Percentiles rank a stretch among this genome's conserved stretches.
phyloP scores from a whole-genome alignment of 2,113 vertebrate species.

The Leptocoma aspasia region DNA sequence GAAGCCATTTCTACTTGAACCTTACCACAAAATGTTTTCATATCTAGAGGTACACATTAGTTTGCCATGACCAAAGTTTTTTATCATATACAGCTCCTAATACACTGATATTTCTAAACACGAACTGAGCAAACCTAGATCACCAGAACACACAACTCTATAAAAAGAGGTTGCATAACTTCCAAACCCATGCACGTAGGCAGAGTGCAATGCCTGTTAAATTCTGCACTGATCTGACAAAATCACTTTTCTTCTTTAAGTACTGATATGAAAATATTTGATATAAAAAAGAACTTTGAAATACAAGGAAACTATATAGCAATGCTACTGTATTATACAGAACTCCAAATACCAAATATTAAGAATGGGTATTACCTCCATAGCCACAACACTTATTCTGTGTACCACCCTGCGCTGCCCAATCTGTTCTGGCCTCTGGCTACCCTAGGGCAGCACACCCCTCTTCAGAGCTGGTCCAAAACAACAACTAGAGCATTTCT shows the following conservation, averaged over 20 bases:
- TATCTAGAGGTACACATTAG: background rate
- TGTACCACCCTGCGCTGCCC: background rate
- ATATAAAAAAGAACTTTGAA: background rate
- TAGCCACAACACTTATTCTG: background rate
- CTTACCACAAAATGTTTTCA: background rate
- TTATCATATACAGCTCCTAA: background rate
- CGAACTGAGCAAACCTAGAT: background rate
- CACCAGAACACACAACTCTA: background rate
- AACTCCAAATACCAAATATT: background rate
- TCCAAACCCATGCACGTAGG: constrained; percentile 16
- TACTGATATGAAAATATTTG: background rate
- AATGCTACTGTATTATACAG: background rate
- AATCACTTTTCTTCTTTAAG: background rate
- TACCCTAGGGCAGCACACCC: background rate
- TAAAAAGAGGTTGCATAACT: constrained; percentile 45
- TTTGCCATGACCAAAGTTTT: background rate
- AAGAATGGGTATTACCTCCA: background rate
- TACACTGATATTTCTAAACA: background rate
- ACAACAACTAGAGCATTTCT: background rate
- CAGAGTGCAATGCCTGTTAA: constrained; percentile 20
- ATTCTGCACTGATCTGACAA: background rate
- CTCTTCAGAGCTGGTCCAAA: background rate
- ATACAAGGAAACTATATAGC: background rate
- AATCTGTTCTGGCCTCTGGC: background rate
- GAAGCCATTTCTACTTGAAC: background rate